Evolutionary conservation across 1,140 invertebrate species (phyloP), one percentile per base, ranked within the genome.

Genomic region (Scaptomyza pallida): DNA sequence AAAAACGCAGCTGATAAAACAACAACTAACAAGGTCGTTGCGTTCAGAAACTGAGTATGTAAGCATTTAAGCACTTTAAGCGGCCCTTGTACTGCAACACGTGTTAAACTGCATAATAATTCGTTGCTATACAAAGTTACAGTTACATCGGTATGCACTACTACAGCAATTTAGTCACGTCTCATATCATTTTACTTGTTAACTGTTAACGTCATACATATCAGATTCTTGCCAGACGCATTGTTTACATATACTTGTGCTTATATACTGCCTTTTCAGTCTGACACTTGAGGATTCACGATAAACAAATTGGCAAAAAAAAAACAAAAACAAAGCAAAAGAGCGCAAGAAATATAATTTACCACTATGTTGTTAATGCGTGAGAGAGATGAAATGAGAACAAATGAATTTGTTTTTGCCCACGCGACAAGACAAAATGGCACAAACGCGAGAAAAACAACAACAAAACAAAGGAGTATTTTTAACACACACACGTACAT

Each of bases 61-160:
- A 54, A 43, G 37, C 13, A 43, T 10, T 13, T 45, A 48, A n/a
- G n/a, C n/a, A n/a, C n/a, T n/a, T n/a, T n/a, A n/a, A n/a, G n/a
- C 2, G 19, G 15, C 17, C 16, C 26, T 47, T 15, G 21, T 0
- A 44, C 16, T 48, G 50, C 17, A 69, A 54, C 59, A 63, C 65
- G 65, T 69, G 65, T 52, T 47, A 17, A 69, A 63, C 33, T 63
- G 23, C 16, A 54, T 41, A 35, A 63, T 41, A 44, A 50, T 68
- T 68, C 50, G 9, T 59, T 43, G 6, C 30, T 43, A 23, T 8
- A 19, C n/a, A n/a, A 21, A 52, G 19, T 15, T 21, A 40, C 21
- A 5, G 47, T 12, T 48, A 6, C 6, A 55, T 62, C 40, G 51
- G 5, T 12, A 37, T 35, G 10, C 12, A 26, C 16, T 51, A 10